A percentile compares a stretch with the other conserved stretches of the same genome.
These are phyloP conservation scores for Jacana jacana DNA, from an alignment of 2,113 vertebrate species.

Conservation along the genomic window DNA sequence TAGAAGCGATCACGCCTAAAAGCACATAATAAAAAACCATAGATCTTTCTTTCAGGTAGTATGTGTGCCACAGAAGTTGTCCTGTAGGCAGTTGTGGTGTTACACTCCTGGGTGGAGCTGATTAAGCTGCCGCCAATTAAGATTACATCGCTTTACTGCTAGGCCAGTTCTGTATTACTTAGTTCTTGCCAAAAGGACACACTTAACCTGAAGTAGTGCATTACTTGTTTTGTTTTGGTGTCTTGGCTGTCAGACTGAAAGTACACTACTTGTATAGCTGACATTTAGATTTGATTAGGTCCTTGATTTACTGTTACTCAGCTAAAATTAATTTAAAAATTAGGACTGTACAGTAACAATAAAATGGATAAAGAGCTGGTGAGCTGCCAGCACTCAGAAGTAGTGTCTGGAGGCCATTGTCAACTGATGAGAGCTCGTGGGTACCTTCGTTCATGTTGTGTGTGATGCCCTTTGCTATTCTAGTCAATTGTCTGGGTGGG, in stretches of 20 bases:
- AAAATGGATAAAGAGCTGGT: conserved; percentile 30
- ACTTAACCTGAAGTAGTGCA: background rate
- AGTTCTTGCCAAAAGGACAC: background rate
- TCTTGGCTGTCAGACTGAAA: conserved; percentile 1
- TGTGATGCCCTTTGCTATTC: background rate
- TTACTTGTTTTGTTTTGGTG: conserved; percentile 9
- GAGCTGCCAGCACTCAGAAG: background rate
- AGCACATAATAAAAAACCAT: background rate
- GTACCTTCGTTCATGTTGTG: background rate
- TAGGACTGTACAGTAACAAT: background rate
- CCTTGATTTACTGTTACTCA: conserved; percentile 7
- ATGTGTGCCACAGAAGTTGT: background rate
- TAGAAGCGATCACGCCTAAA: background rate
- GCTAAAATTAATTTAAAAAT: conserved; percentile 39
- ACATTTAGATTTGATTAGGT: background rate
- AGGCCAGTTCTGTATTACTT: background rate
- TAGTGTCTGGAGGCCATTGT: background rate
- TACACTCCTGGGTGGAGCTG: background rate
- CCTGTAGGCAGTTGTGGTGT: background rate
- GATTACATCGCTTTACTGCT: background rate
- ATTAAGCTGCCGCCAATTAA: background rate
- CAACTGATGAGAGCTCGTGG: background rate
- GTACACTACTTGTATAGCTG: background rate
- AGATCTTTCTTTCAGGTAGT: background rate
- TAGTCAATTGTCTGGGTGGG: background rate